A percentile compares a stretch with the other conserved stretches of the same genome.
These are phyloP conservation scores for Ianthella basta DNA, from an alignment of 37 sponge, comb jelly and placozoan species.

Conservation along the genomic window DNA sequence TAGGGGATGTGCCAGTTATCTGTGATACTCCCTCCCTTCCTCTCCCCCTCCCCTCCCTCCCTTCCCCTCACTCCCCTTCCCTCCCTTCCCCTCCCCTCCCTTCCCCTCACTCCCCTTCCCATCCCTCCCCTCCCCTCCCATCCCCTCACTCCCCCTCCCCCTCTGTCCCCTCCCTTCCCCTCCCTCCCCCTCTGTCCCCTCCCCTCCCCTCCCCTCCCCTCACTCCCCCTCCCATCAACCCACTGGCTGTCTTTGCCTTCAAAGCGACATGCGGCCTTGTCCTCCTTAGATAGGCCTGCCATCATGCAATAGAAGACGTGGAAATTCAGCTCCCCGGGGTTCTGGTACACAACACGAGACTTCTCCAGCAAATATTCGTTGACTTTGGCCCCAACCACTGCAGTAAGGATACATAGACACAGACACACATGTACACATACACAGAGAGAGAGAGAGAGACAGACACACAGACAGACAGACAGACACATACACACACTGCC, in stretches of 20 bases:
- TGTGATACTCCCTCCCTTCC: no score
- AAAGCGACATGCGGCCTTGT: conserved; percentile 23
- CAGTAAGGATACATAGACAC: neutral
- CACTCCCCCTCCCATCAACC: conserved; percentile 24
- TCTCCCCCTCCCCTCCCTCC: no score
- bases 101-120: no score
- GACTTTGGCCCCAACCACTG: conserved; percentile 84
- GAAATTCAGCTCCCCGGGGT: conserved; percentile 62
- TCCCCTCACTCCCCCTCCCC: no score
- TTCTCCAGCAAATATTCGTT: conserved; percentile 87
- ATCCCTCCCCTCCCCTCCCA: no score
- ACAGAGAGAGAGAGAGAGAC: neutral
- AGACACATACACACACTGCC: neutral
- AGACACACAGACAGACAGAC: neutral
- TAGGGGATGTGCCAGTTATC: neutral
- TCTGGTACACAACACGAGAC: conserved; percentile 73
- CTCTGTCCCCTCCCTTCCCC: no score
- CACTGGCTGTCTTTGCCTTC: neutral
- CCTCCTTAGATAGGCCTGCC: conserved; percentile 58
- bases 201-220: neutral
- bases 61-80: no score
- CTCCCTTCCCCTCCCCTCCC: no score
- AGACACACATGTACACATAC: neutral
- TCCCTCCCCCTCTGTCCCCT: conserved; percentile 14
- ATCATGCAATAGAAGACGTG: conserved; percentile 82